A percentile compares a stretch with the other conserved stretches of the same genome.
phyloP scores from a whole-genome alignment of 2,113 vertebrate genomes.

The Daubentonia madagascariensis region DNA sequence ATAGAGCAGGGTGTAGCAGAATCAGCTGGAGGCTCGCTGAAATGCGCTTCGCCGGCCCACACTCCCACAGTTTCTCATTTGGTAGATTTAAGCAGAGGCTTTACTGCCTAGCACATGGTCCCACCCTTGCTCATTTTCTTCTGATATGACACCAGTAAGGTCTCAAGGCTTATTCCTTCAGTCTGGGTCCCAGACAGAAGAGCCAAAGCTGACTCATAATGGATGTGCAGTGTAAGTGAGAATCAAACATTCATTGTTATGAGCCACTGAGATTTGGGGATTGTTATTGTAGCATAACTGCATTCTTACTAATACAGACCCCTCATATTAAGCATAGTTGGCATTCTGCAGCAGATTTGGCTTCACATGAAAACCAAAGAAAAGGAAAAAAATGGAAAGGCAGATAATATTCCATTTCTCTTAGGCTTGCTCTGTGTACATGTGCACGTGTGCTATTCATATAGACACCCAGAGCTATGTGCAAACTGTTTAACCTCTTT shows the following conservation, averaged over 20 bases:
- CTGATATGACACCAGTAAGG: not conserved
- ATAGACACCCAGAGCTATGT: not conserved
- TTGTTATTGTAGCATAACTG: not conserved
- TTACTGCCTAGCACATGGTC: not conserved
- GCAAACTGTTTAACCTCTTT: not conserved
- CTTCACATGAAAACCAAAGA: slow-evolving; percentile 9
- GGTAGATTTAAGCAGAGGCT: not conserved
- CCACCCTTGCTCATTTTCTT: not conserved
- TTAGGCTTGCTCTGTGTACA: not conserved
- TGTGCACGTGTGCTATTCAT: not conserved
- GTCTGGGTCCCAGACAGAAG: not conserved
- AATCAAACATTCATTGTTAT: slow-evolving; percentile 1
- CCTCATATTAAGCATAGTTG: not conserved
- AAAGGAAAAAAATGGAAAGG: not conserved
- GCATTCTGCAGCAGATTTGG: not conserved
- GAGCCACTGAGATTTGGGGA: not conserved
- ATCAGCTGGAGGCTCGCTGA: not conserved
- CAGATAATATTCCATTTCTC: slow-evolving; percentile 31
- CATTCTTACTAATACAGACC: not conserved
- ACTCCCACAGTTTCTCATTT: not conserved
- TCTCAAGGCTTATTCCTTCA: not conserved
- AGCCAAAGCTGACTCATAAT: not conserved
- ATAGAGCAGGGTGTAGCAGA: not conserved
- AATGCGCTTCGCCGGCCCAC: not conserved
- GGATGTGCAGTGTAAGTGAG: not conserved